Evolutionary conservation across 2,888 invertebrate species (phyloP).

Genomic region (Archips crataeganus): DNA sequence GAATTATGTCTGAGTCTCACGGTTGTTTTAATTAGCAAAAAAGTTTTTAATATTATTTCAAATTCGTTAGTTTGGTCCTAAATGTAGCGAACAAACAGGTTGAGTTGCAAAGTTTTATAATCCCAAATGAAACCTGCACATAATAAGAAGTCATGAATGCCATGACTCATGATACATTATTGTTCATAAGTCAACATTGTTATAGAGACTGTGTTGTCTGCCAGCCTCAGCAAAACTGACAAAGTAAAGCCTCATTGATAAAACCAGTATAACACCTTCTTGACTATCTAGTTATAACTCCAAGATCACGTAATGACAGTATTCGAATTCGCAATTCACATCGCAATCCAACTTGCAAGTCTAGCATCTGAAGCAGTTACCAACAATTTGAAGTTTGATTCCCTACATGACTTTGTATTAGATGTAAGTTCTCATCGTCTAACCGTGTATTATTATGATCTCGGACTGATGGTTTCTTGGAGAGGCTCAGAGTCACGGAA

Average conservation of each 20-base stretch:
- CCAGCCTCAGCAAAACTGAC: neutral
- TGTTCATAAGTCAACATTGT: no score
- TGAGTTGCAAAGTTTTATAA: no score
- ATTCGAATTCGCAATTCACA: neutral
- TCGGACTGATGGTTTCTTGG: no score
- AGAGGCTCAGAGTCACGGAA: no score
- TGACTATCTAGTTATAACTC: neutral
- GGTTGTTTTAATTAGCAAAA: no score
- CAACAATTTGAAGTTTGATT: neutral
- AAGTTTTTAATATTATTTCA: no score
- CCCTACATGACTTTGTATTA: neutral
- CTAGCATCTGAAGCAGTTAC: conserved; percentile 2
- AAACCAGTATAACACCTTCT: neutral
- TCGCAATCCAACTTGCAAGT: neutral
- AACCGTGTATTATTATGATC: neutral
- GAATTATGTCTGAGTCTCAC: no score
- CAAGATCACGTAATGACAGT: neutral
- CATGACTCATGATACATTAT: no score
- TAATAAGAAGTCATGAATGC: no score
- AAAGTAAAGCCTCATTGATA: neutral
- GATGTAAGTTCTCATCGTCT: neutral
- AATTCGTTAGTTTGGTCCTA: no score
- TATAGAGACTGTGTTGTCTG: neutral
- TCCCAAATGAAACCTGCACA: no score
- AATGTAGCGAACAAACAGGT: no score